phyloP scores from a whole-genome alignment of 2,888 invertebrate genomes.

The Silvanus unidentatus region DNA sequence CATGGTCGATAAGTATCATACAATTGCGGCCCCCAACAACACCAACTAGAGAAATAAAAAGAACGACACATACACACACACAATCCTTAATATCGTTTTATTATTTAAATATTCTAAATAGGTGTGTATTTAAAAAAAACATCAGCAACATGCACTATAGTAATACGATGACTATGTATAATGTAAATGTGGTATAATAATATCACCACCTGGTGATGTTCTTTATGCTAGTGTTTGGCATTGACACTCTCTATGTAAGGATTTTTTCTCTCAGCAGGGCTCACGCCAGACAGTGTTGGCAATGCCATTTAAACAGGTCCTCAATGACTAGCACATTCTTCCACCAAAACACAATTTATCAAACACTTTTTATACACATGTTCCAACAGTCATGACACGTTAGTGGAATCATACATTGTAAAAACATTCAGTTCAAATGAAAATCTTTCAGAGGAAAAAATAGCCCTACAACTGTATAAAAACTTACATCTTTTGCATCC shows the following conservation, averaged over 20 bases:
- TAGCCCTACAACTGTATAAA: not conserved
- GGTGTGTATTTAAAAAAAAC: not conserved
- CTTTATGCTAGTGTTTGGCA: constrained; percentile 23
- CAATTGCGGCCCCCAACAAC: constrained; percentile 3
- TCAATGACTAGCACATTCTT: constrained; percentile 28
- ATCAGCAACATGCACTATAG: too few relatives aligned
- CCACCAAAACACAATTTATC: constrained; percentile 19
- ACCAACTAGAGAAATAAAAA: too few relatives aligned
- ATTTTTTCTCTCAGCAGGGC: constrained; percentile 23
- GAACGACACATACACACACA: too few relatives aligned
- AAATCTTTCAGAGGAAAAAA: too few relatives aligned
- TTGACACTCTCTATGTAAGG: constrained; percentile 28
- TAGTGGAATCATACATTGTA: not conserved
- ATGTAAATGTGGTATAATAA: constrained; percentile 35
- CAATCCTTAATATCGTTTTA: not conserved
- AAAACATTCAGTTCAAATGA: not conserved
- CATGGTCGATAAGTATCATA: constrained; percentile 4
- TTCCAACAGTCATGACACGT: not conserved
- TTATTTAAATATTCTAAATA: constrained; percentile 1
- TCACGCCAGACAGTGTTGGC: constrained; percentile 11
- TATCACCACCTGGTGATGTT: constrained; percentile 38
- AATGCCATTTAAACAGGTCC: constrained; percentile 23
- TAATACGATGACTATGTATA: constrained; percentile 23
- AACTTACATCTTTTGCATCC: constrained; percentile 84
- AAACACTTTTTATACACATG: constrained; percentile 17